Base-by-base conservation (phyloP, 2,113 vertebrate genomes). In the Tachysurus fulvidraco region DNA sequence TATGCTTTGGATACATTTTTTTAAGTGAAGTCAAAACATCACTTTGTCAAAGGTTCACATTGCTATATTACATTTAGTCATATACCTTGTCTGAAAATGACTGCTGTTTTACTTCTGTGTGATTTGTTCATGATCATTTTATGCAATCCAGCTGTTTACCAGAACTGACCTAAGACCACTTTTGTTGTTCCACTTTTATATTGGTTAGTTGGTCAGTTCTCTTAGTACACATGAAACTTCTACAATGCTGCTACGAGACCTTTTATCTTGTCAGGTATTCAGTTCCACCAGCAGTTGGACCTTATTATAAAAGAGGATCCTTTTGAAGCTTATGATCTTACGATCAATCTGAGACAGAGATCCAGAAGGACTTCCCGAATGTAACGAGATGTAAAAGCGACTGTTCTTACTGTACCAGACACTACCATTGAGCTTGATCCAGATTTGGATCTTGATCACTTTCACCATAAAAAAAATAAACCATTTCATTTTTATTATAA, bases 301-400 rank as follows among this genome's bases (percentile, higher is more conserved):
- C 79, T 93, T 8, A 96, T 96, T n/a, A 92, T 91, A 1, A 96
- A 97, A 88, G 96, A 97, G 41, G 94, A 95, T 4, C 88, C 91
- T 0, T 96, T 94, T 2, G 87, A 87, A 23, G 93, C 92, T 83
- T 92, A 90, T 0, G 95, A 96, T 0, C n/a, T n/a, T 95, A 96
- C 84, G 94, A 95, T 78, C 93, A 94, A 86, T 96, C 94, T 0
- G 94, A 96, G 87, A 88, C 94, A 0, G 94, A 96, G 44, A 92
- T 94, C 55, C 89, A 92, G 60, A 88, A 96, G 89, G 96, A 97
- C 85, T 97, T 95, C 88, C 93, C 96, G 0, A 92, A 95, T 4
- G 95, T 96, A 81, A 60, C 6, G 54, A 94, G 98, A n/a, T 96
- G 98, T 91, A 97, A 99, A 94, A 99, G 98, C 0, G 98, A 99